Base-by-base conservation (phyloP, 1,140 invertebrate genomes). In the Phthorimaea operculella region DNA sequence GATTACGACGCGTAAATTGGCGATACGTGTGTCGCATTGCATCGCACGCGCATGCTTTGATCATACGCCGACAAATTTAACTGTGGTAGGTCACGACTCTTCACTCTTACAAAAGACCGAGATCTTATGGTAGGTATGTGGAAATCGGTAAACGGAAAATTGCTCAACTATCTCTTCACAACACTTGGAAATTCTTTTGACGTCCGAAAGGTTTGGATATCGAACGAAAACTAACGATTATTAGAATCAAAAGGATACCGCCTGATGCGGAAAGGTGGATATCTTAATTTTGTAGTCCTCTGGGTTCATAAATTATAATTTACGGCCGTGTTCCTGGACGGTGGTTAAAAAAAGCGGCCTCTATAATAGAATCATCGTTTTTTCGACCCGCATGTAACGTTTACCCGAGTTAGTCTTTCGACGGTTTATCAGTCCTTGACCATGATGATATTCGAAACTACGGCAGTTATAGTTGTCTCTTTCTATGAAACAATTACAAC, bases 331-430 rank as follows among this genome's bases (percentile, higher is more conserved):
- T 73, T 76, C 63, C 64, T 74, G 69, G 68, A 58, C 73, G 62
- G 66, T 60, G 64, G 59, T 55, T 28, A 70, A 72, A 82, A 83
- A 85, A 83, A 79, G 65, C 58, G 64, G 66, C 51, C 65, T 65
- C 72, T 74, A 72, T 84, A 83, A 84, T 84, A 84, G 82, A 84
- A 66, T 76, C 68, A 71, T 84, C 73, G 66, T 70, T 81, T 85
- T 84, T 81, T 79, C 42, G 59, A 67, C 72, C 74, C 72, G 74
- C 73, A 75, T 82, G 70, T 71, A 80, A 73, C 70, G 64, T 70
- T 75, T 72, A 74, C 59, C 60, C 68, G 54, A 72, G 63, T 69
- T 72, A 67, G 69, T 58, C 70, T 74, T 76, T 69, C 58, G 65
- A 62, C 62, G 62, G 62, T 75, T 56, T 74, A 64, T 72, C 68